Evolutionary conservation across 2,888 invertebrate species (phyloP).

Genomic region (Amphimallon solstitiale): DNA sequence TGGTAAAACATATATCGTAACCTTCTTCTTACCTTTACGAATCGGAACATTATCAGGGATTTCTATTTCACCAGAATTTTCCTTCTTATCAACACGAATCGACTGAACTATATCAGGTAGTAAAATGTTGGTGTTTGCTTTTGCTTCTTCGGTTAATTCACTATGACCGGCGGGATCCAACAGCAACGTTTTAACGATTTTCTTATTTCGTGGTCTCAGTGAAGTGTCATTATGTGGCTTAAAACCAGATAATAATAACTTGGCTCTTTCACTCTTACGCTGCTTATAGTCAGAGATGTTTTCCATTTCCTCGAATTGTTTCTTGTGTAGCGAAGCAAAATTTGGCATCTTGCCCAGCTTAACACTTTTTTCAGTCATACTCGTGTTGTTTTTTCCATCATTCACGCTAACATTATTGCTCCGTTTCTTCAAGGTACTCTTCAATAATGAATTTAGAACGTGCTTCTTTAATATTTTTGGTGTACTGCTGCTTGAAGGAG

Average conservation of each 20-base stretch:
- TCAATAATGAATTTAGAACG: background rate
- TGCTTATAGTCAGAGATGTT: constrained; percentile 24
- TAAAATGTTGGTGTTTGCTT: too few relatives aligned
- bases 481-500: constrained; percentile 16
- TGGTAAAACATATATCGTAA: too few relatives aligned
- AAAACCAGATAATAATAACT: constrained; percentile 13
- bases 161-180: too few relatives aligned
- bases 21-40: too few relatives aligned
- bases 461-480: constrained; percentile 12
- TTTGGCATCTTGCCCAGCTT: constrained; percentile 24
- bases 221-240: background rate
- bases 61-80: too few relatives aligned
- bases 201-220: background rate
- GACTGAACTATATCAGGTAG: too few relatives aligned
- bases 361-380: background rate
- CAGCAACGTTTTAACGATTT: constrained; percentile 7
- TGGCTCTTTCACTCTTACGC: constrained; percentile 23
- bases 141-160: too few relatives aligned
- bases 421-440: constrained; percentile 1
- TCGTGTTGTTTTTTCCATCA: background rate
- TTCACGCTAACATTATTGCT: constrained; percentile 5
- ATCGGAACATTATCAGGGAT: too few relatives aligned
- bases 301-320: constrained; percentile 29
- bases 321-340: constrained; percentile 31
- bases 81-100: too few relatives aligned